Conservation (phyloP, 1,140 invertebrate species). For the Drosophila ananassae region DNA sequence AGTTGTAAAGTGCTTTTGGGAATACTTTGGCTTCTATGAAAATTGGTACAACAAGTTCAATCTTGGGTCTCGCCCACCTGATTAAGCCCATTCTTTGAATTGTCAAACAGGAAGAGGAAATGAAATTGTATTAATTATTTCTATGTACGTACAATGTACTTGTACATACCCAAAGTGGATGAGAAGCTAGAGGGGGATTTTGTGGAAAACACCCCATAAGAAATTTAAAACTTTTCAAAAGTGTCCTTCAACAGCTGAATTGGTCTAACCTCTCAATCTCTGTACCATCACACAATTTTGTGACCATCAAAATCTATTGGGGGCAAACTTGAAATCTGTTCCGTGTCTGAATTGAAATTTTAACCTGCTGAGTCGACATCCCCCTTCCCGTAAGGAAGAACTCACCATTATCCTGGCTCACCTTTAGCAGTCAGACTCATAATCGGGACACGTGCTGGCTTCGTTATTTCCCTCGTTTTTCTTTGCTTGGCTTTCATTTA, state of each 20-base stretch:
- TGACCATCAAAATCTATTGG: constrained; percentile 47
- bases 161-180: not conserved
- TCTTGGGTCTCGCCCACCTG: constrained; percentile 5
- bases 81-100: constrained; percentile 19
- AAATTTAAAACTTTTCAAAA: not conserved
- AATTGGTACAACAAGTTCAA: constrained; percentile 39
- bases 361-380: constrained; percentile 5
- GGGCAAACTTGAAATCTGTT: constrained; percentile 45
- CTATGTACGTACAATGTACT: not conserved
- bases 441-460: constrained; percentile 77
- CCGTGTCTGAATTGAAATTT: constrained; percentile 31
- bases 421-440: constrained; percentile 55
- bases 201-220: not conserved
- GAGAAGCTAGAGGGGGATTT: not conserved
- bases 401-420: constrained; percentile 28
- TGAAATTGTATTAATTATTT: constrained; percentile 1
- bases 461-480: constrained; percentile 65
- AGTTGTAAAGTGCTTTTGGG: constrained; percentile 44
- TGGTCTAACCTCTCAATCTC: constrained; percentile 12
- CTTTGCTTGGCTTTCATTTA: constrained; percentile 47
- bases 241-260: constrained; percentile 6
- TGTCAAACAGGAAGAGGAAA: not conserved
- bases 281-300: not conserved
- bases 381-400: not conserved
- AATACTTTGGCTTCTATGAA: constrained; percentile 7